A percentile compares a stretch with the other conserved stretches of the same genome.
Conservation (phyloP, 2,797 vertebrate species). For the Ctenopoma multispine region DNA sequence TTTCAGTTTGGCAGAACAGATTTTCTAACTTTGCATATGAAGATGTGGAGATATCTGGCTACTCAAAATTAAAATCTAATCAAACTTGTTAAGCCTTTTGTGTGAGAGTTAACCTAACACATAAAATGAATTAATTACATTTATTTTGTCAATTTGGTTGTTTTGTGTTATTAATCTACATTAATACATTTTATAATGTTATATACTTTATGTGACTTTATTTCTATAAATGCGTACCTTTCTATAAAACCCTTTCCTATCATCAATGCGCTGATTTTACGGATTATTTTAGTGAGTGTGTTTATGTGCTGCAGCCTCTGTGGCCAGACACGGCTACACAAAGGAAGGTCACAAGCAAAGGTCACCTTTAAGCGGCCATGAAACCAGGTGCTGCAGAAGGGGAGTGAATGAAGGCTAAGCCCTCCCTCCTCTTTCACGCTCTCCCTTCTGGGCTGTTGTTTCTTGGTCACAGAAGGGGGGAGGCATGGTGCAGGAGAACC, state of each 20-base stretch:
- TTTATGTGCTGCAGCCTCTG: background rate
- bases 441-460: conserved; percentile 14
- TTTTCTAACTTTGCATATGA: no score
- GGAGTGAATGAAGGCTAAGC: conserved; percentile 5
- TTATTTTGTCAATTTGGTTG: no score
- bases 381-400: conserved; percentile 28
- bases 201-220: no score
- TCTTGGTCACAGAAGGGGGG: background rate
- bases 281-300: no score
- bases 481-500: background rate
- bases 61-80: no score
- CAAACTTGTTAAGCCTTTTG: no score
- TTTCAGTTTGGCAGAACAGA: no score
- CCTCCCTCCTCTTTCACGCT: conserved; percentile 1
- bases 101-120: no score
- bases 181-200: no score
- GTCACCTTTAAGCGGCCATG: conserved; percentile 74
- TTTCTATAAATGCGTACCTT: background rate
- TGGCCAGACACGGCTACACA: background rate
- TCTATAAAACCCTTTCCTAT: background rate
- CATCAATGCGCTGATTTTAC: background rate
- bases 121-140: no score
- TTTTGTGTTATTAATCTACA: no score
- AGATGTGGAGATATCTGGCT: no score
- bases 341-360: conserved; percentile 24